Conservation (phyloP, 2,797 vertebrate genomes). For the Spinibarbus caldwelli region DNA sequence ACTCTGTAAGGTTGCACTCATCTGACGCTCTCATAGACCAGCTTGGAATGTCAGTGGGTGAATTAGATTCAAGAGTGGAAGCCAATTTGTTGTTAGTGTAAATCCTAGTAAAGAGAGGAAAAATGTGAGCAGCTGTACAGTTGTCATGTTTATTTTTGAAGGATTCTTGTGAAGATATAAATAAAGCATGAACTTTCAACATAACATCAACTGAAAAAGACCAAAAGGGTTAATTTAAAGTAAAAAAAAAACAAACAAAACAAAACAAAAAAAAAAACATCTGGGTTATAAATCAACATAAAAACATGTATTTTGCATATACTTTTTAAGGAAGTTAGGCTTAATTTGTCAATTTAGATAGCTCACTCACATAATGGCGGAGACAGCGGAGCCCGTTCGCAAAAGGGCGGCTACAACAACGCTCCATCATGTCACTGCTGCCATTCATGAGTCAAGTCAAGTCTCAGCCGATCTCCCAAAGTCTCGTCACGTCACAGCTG, state of each 20-base stretch:
- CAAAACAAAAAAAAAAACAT: too few species aligned
- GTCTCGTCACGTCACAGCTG: too few species aligned
- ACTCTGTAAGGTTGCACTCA: background rate
- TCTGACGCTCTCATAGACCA: background rate
- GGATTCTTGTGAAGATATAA: conserved; percentile 4
- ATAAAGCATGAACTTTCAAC: background rate
- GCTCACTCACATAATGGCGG: too few species aligned
- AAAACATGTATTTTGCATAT: background rate
- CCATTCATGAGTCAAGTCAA: too few species aligned
- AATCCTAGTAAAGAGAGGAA: conserved; percentile 11
- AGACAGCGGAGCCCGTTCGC: too few species aligned
- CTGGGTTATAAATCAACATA: background rate
- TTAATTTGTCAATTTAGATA: background rate
- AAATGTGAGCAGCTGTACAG: conserved; percentile 25
- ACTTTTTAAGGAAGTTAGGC: background rate
- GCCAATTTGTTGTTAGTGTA: background rate
- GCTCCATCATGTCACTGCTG: too few species aligned
- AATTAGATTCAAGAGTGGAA: conserved; percentile 41
- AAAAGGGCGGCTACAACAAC: too few species aligned
- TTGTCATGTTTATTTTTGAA: conserved; percentile 24
- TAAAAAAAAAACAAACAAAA: too few species aligned
- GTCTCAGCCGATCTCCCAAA: too few species aligned
- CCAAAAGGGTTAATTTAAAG: background rate
- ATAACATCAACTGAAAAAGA: conserved; percentile 30
- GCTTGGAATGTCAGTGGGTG: background rate